phyloP scores from a whole-genome alignment of 1,140 invertebrate genomes.

The Drosophila littoralis region DNA sequence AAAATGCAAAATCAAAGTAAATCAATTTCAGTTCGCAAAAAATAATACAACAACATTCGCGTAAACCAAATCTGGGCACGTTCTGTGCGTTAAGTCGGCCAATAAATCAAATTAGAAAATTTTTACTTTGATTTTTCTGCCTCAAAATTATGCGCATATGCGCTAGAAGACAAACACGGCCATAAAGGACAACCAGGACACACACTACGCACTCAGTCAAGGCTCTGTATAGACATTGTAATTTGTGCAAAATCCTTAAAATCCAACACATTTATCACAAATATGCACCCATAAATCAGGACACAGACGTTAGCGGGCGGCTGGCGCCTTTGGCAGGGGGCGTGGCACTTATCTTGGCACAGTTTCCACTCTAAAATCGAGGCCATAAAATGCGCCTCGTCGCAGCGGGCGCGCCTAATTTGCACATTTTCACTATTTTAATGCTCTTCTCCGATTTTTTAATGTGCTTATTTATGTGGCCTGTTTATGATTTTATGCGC shows the following conservation, averaged over 20 bases:
- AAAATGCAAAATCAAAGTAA: slow-evolving; percentile 84
- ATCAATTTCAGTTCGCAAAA: slow-evolving; percentile 78
- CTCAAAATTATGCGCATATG: slow-evolving; percentile 75
- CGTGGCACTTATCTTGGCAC: slow-evolving; percentile 37
- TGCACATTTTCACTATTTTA: slow-evolving; percentile 84
- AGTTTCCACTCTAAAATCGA: slow-evolving; percentile 59
- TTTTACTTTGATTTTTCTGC: slow-evolving; percentile 51
- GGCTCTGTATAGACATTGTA: slow-evolving; percentile 56
- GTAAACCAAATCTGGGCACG: slow-evolving; percentile 46
- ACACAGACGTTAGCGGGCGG: slow-evolving; percentile 27
- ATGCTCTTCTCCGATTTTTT: slow-evolving; percentile 63
- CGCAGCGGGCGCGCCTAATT: slow-evolving; percentile 71
- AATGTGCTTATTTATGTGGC: slow-evolving; percentile 71
- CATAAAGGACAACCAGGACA: slow-evolving; percentile 20
- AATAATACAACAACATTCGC: slow-evolving; percentile 63
- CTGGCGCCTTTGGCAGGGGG: neutral
- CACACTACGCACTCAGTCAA: slow-evolving; percentile 9
- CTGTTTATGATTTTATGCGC: slow-evolving; percentile 79
- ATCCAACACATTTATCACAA: slow-evolving; percentile 72
- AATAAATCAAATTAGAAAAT: slow-evolving; percentile 80
- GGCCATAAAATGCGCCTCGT: slow-evolving; percentile 60
- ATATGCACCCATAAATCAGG: slow-evolving; percentile 75
- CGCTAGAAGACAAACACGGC: slow-evolving; percentile 19
- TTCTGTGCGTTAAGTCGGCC: slow-evolving; percentile 60
- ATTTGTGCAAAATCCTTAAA: slow-evolving; percentile 77